These are phyloP conservation scores for Archegozetes longisetosus DNA, from an alignment of 1,140 invertebrate species.

Conservation along the genomic window DNA sequence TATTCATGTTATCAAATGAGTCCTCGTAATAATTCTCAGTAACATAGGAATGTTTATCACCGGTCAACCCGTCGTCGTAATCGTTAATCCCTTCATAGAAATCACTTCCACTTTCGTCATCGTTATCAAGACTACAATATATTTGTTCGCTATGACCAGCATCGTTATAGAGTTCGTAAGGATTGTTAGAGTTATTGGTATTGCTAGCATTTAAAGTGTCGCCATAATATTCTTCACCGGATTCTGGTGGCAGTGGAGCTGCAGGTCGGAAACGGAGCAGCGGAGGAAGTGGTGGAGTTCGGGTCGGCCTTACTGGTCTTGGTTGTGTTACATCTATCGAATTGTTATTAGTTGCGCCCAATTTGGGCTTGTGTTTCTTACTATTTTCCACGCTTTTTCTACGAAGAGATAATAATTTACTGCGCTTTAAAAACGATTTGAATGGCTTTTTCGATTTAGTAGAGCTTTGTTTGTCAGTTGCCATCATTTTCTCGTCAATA, in stretches of 20 bases:
- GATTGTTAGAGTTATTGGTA: neutral
- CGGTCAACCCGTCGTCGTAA: neutral
- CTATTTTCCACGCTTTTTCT: neutral
- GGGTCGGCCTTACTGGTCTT: constrained; percentile 3
- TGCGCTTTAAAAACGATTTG: neutral
- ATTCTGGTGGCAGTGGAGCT: constrained; percentile 4
- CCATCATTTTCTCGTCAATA: neutral
- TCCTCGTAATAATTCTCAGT: neutral
- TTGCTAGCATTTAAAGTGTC: neutral
- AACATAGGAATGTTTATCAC: neutral
- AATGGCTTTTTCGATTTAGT: neutral
- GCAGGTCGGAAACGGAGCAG: neutral
- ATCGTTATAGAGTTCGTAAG: neutral
- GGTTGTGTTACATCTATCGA: neutral
- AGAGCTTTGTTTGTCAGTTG: neutral
- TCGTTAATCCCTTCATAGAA: neutral
- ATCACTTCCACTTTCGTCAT: neutral
- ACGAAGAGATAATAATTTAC: neutral
- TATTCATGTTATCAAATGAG: too few relatives aligned
- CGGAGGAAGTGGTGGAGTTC: constrained; percentile 3
- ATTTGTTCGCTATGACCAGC: neutral
- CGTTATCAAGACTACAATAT: neutral
- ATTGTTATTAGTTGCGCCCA: neutral
- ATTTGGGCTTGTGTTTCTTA: neutral
- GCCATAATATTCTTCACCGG: neutral